Conservation (phyloP, 2,113 vertebrate genomes). For the Myotis davidii region DNA sequence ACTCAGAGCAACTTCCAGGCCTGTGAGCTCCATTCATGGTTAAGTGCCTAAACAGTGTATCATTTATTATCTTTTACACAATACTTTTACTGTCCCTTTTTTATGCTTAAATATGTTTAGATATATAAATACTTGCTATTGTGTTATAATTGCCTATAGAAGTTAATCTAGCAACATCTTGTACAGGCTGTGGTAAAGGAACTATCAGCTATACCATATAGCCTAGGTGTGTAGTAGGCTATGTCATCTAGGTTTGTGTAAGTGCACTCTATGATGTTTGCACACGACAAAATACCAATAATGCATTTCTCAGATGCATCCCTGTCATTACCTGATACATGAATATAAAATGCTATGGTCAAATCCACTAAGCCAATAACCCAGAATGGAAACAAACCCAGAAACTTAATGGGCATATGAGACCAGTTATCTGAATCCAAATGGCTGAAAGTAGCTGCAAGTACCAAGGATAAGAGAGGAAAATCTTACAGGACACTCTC, state of each 20-base stretch:
- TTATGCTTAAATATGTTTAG: neutral
- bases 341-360: neutral
- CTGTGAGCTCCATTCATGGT: neutral
- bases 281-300: neutral
- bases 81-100: neutral
- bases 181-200: neutral
- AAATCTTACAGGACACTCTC: neutral
- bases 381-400: neutral
- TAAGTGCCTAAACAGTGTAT: neutral
- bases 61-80: neutral
- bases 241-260: neutral
- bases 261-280: neutral
- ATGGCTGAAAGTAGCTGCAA: neutral
- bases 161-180: neutral
- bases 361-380: neutral
- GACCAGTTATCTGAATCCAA: neutral
- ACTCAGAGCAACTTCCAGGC: neutral
- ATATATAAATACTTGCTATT: neutral
- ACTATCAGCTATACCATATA: neutral
- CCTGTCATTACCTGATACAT: neutral
- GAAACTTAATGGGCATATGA: neutral
- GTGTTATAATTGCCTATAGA: neutral
- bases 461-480: neutral
- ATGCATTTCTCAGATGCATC: neutral
- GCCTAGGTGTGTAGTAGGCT: neutral